Evolutionary conservation across 2,797 vertebrate genomes (phyloP).

Genomic region (Lutjanus campechanus): DNA sequence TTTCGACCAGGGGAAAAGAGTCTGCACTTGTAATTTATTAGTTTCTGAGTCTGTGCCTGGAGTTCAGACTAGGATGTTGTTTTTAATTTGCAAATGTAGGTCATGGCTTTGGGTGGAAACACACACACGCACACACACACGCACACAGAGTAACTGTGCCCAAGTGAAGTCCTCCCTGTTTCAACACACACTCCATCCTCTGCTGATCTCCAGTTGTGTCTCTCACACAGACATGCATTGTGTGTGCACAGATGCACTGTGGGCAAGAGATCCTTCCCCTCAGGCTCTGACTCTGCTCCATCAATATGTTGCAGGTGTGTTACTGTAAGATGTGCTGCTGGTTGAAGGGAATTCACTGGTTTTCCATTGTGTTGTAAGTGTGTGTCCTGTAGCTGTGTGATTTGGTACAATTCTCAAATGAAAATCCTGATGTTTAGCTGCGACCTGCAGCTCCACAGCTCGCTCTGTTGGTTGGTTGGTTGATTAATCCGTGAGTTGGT

Average conservation of each 20-base stretch:
- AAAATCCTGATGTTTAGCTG: too few relatives aligned
- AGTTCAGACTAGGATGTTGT: constrained; percentile 71
- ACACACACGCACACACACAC: constrained; percentile 1
- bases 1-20: constrained; percentile 38
- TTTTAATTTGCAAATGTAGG: constrained; percentile 83
- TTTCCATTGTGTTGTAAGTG: not conserved
- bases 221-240: constrained; percentile 22
- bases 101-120: constrained; percentile 70
- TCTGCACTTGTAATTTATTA: constrained; percentile 59
- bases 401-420: not conserved
- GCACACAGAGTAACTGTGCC: not conserved
- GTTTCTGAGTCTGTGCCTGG: constrained; percentile 58
- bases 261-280: constrained; percentile 16
- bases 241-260: constrained; percentile 18
- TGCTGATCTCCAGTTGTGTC: constrained; percentile 1
- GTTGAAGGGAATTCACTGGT: not conserved
- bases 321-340: not conserved
- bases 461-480: too few relatives aligned
- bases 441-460: too few relatives aligned
- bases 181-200: constrained; percentile 9
- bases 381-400: not conserved
- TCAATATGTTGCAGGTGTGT: constrained; percentile 23
- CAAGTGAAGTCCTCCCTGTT: constrained; percentile 20
- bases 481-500: too few relatives aligned
- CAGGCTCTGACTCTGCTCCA: constrained; percentile 3